Evolutionary conservation across 2,888 invertebrate species (phyloP), one percentile per base, ranked within the genome.

Genomic region (Coleophora deauratella): DNA sequence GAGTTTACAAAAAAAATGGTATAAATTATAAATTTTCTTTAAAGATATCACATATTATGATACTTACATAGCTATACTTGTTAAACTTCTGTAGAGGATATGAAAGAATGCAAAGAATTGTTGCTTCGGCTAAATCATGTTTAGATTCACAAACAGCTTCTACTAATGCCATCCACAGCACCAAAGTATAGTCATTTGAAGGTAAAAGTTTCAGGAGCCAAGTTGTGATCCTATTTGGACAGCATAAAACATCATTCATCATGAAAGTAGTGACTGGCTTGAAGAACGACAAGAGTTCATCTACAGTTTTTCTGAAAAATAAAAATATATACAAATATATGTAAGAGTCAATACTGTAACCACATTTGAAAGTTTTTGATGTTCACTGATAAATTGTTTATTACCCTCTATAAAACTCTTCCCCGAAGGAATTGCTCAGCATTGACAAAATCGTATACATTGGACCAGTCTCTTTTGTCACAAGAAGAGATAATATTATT

Each of bases 161-260:
- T 0, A 63, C 57, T 9, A 81, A 42, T 1, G 70, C 64, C 1
- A 64, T 66, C 82, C 84, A 81, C 3, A 78, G 12, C 1, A 52
- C 52, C 1, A 76, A 42, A 7, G 62, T 51, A 31, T 49, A 56
- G 21, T 68, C 56, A 42, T 54, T 59, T 3, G 43, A 12, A 1
- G 60, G 43, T 2, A 71, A 47, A 1, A 52, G 47, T 12, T 54
- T 49, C 10, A 77, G 37, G 10, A 70, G 33, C 48, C 45, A 53
- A 4, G 56, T 41, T 12, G 59, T 35, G 2, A 50, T 41, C 4
- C 38, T 21, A 30, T 42, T 55, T 7, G 40, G 46, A 36, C 42
- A 40, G 27, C 42, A 52, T 37, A 43, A 37, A 39, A 47, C 47
- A 33, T 52, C 53, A 15, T 62, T 42, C 12, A 69, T 34, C 11